Base-by-base conservation (phyloP, 2,797 vertebrate genomes). In the Acanthurus tractus region DNA sequence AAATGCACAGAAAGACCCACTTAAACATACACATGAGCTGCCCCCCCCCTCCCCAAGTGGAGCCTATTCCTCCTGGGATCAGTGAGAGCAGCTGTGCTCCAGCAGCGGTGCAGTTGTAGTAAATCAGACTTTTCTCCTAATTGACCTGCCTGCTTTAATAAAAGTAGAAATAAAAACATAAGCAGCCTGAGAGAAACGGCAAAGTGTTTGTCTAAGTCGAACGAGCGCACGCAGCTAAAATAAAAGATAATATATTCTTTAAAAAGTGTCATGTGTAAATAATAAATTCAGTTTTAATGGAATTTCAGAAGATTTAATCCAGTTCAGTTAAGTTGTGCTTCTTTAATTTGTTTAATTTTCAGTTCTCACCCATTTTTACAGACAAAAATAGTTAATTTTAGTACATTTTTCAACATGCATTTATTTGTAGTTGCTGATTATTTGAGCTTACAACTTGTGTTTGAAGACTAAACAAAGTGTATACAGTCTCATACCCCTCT, bases 51-150 rank as follows among this genome's bases (percentile, higher is more conserved):
- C 13, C 55, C 36, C 53, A 29, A 62, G 49, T 63, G 36, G 4
- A 23, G 29, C 46, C 3, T 58, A 70, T 67, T 49, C 62, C 83
- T 78, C 79, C 67, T 83, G 85, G 85, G 85, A 84, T 79, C 66
- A 49, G 71, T 45, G 36, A 36, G 20, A 80, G 74, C 83, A 86
- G 79, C 83, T 88, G 86, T 76, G 67, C 45, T 34, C 6, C 29
- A 34, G 29, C 29, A 25, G 68, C 67, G 73, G 52, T 74, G 63
- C 75, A 65, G 71, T 80, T 4, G 34, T 79, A 75, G 80, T 83
- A 79, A 86, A 85, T 82, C 77, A n/a, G 20, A 74, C 61, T 74
- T 79, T 74, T 52, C 52, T 79, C 65, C 76, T 81, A 59, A 87
- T 66, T 79, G 81, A 84, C 69, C 79, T 74, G 74, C 71, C 83